Evolutionary conservation across 1,140 invertebrate genomes (phyloP).

Genomic region (Hirudo medicinalis): DNA sequence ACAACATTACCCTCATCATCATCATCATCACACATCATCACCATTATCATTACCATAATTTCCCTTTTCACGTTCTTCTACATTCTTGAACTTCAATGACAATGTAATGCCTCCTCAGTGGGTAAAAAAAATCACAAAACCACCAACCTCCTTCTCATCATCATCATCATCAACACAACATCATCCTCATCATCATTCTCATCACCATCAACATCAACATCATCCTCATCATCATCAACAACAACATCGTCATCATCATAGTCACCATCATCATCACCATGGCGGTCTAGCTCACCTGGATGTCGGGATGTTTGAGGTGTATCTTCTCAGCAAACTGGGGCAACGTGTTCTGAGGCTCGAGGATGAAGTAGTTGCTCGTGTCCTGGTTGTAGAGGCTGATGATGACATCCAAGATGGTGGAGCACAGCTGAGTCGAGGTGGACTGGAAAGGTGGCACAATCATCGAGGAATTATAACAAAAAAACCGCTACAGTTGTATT

Average conservation of each 20-base stretch:
- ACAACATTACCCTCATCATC: neutral
- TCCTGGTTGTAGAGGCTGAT: slow-evolving; percentile 92
- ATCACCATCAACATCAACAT: neutral
- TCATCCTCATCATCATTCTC: neutral
- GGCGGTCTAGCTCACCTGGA: slow-evolving; percentile 53
- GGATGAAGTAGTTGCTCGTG: slow-evolving; percentile 94
- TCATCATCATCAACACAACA: neutral
- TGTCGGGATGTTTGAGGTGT: slow-evolving; percentile 70
- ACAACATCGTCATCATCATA: neutral
- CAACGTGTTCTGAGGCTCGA: slow-evolving; percentile 86
- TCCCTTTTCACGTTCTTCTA: too few species aligned
- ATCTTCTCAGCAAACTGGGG: slow-evolving; percentile 92
- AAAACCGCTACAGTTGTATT: too few species aligned
- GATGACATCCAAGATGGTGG: slow-evolving; percentile 83
- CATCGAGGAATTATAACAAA: too few species aligned
- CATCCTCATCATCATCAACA: neutral
- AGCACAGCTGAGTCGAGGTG: slow-evolving; percentile 59
- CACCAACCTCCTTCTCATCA: too few species aligned
- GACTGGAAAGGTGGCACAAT: slow-evolving; percentile 28
- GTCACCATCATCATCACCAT: neutral
- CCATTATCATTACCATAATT: neutral
- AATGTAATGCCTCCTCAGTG: too few species aligned
- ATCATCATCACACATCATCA: neutral
- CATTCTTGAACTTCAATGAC: too few species aligned
- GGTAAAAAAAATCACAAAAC: too few species aligned